These are phyloP conservation scores for Pecten maximus DNA, from an alignment of 2,888 invertebrate species.

Conservation along the genomic window DNA sequence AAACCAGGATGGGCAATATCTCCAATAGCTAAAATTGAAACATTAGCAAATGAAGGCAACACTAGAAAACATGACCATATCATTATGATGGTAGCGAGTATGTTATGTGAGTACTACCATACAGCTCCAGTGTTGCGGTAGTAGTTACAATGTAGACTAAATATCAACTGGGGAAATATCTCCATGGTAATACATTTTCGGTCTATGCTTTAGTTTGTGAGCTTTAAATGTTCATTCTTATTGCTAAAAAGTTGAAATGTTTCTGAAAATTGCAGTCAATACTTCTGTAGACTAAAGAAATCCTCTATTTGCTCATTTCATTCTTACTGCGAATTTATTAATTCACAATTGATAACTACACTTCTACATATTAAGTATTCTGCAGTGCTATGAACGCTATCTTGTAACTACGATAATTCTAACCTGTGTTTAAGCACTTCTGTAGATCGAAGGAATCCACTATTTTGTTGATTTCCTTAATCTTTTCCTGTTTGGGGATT, in stretches of 20 bases:
- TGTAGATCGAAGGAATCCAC: conserved; percentile 89
- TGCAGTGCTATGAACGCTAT: not conserved
- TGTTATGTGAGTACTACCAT: too few relatives aligned
- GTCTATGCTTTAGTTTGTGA: too few relatives aligned
- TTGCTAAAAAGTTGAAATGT: too few relatives aligned
- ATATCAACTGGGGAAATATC: not conserved
- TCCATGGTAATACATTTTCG: too few relatives aligned
- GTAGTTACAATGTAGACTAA: too few relatives aligned
- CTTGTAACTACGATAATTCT: conserved; percentile 68
- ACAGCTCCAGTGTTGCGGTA: too few relatives aligned
- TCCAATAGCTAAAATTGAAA: conserved; percentile 59
- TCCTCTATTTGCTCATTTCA: too few relatives aligned
- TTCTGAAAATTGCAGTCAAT: too few relatives aligned
- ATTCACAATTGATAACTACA: not conserved
- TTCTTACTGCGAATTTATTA: too few relatives aligned
- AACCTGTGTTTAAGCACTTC: conserved; percentile 90
- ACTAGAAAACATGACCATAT: not conserved
- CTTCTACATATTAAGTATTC: not conserved
- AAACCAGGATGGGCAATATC: conserved; percentile 87
- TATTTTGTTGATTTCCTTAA: conserved; percentile 90
- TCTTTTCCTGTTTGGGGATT: conserved; percentile 87
- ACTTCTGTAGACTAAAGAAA: too few relatives aligned
- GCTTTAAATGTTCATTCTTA: too few relatives aligned
- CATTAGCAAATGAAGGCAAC: too few relatives aligned
- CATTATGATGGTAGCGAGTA: not conserved